phyloP scores from a whole-genome alignment of 1,140 invertebrate species.

The Drosophila equinoxialis region DNA sequence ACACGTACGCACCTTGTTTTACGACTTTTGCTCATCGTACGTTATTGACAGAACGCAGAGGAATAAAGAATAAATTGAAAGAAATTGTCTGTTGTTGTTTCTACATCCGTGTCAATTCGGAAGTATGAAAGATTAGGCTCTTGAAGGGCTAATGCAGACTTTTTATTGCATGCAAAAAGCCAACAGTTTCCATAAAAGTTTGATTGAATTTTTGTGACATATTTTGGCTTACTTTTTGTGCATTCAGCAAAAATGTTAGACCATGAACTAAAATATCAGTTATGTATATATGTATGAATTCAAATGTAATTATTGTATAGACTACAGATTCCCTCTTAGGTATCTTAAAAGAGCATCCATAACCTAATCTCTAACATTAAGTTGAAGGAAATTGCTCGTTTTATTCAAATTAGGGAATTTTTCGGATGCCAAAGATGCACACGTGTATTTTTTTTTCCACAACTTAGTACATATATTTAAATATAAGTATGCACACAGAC shows the following conservation, averaged over 20 bases:
- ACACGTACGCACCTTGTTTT: slow-evolving; percentile 46
- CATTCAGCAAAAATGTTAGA: neutral
- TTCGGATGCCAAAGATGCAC: slow-evolving; percentile 1
- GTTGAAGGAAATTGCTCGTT: slow-evolving; percentile 11
- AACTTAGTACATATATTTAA: neutral
- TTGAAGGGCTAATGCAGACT: neutral
- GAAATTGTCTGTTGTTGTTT: slow-evolving; percentile 5
- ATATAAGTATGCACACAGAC: neutral
- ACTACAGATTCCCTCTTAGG: neutral
- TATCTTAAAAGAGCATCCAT: slow-evolving; percentile 3
- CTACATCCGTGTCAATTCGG: neutral
- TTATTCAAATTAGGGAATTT: slow-evolving; percentile 17
- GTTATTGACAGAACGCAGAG: slow-evolving; percentile 11
- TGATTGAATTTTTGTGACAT: neutral
- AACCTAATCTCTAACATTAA: slow-evolving; percentile 5
- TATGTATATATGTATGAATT: neutral
- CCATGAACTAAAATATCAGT: neutral
- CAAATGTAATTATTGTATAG: neutral
- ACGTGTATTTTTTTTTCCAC: slow-evolving; percentile 2
- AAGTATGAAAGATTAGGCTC: neutral
- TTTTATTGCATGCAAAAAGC: neutral
- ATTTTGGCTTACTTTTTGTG: neutral
- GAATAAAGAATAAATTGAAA: slow-evolving; percentile 3
- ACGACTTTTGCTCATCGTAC: slow-evolving; percentile 1
- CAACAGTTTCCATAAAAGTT: neutral